Evolutionary conservation across 1,140 invertebrate species (phyloP).

Genomic region (Saccostrea glomerata): DNA sequence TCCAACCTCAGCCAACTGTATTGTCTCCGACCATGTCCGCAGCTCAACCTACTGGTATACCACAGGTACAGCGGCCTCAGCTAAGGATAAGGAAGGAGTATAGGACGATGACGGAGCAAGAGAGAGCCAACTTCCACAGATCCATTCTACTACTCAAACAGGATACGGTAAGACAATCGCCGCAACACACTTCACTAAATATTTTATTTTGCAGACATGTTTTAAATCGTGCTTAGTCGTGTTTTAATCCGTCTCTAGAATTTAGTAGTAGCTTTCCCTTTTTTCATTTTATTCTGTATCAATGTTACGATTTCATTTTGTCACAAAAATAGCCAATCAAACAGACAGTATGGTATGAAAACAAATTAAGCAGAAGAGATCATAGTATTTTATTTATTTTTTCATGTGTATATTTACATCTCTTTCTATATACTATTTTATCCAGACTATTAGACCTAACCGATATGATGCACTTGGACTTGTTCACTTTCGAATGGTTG

Average conservation of each 20-base stretch:
- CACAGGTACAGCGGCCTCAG: conserved; percentile 28
- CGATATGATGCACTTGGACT: conserved; percentile 53
- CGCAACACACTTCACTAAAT: no score
- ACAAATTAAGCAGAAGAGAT: no score
- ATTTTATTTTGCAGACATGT: no score
- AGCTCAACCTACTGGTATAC: background rate
- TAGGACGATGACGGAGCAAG: conserved; percentile 58
- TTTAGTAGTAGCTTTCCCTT: no score
- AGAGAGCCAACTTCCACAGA: conserved; percentile 57
- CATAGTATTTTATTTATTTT: background rate
- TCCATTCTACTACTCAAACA: conserved; percentile 54
- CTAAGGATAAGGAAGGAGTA: conserved; percentile 62
- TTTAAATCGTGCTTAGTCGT: no score
- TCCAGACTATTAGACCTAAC: conserved; percentile 53
- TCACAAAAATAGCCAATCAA: no score
- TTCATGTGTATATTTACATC: background rate
- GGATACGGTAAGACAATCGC: conserved; percentile 49
- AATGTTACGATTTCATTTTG: no score
- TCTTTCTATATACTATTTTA: conserved; percentile 21
- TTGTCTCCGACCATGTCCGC: background rate
- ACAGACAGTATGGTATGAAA: no score
- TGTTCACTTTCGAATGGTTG: conserved; percentile 55
- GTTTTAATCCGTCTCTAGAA: no score
- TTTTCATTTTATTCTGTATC: no score
- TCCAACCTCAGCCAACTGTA: conserved; percentile 5